Evolutionary conservation across 2,113 vertebrate genomes (phyloP), one percentile per base, ranked within the genome.

Genomic region (Chloropsis hardwickii): DNA sequence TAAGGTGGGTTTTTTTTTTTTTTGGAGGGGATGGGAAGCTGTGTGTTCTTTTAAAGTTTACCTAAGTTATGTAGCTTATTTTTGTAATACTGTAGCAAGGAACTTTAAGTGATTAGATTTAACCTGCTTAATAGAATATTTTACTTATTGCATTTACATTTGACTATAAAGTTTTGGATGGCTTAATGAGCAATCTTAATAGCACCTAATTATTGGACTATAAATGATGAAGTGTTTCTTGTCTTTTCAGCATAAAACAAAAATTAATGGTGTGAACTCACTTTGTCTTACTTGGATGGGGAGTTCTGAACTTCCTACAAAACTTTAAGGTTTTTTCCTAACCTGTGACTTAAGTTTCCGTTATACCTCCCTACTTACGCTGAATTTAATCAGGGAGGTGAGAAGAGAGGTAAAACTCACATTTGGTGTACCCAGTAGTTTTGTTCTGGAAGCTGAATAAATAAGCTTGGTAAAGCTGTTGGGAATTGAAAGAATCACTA

Each of bases 241-340:
- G 8, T 22, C 8, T 64, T 94, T 85, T 82, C 29, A 50, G 7
- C 1, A 0, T 60, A 82, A 88, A 29, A 20, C 4, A 29, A 69
- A 80, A 79, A 35, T 12, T 16, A 62, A 5, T 35, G 6, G 12
- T 24, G 1, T 19, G 50, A 57, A 23, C 31, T 89, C 0, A 0
- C 20, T 31, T 37, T 50, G 25, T 79, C 27, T 44, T 57, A n/a
- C 12, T 84, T 82, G 27, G 10, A 7, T 31, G 37, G 25, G 17
- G 25, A 81, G 18, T 70, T 84, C 42, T 25, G 60, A 48, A 28
- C 13, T 69, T 84, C 22, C 33, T 73, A 16, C 13, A 45, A 90
- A 93, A 13, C 24, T 40, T 11, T 28, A 33, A 10, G 4, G 2
- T 7, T 35, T 65, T 54, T 78, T 37, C 14, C 23, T 15, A 61